Base-by-base conservation (phyloP, 2,797 vertebrate genomes). In the Sebastolobus altivelis region DNA sequence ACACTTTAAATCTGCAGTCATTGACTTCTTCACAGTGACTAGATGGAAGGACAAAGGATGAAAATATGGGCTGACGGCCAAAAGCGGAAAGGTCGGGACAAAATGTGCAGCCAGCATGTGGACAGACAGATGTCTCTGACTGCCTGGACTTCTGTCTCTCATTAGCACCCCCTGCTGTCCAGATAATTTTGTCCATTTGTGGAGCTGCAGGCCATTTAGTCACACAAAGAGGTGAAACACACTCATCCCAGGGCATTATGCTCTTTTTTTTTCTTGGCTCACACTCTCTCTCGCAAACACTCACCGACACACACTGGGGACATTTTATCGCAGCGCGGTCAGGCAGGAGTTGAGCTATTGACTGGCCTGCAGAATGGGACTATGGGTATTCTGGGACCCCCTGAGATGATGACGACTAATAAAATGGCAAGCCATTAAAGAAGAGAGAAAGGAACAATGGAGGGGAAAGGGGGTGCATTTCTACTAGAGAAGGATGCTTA, bases 31-130 rank as follows among this genome's bases (percentile, higher is more conserved):
- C 12, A 55, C 46, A 55, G 37, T 65, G 69, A 69, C 58, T 54
- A 38, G 40, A 29, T 59, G 40, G 43, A 37, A 49, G 80, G 71
- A 61, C 38, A 25, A 43, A 65, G 27, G 77, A 71, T 61, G 72
- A 70, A 78, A 81, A 84, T 27, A 49, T 58, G 58, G 84, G 77
- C 75, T 55, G 78, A 69, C 33, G 11, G 69, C 89, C 88, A 83
- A 62, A 83, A 74, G 52, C 62, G 27, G 67, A 85, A 86, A 89
- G 88, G 87, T 90, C 84, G 75, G 91, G 75, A 90, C 88, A 87
- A 83, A 87, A 87, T 87, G 86, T 91, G 86, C 87, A 85, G 83
- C 86, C 83, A 71, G 77, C 65, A 71, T 80, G 82, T 68, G 85
- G 83, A 75, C 77, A 67, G 80, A 77, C 88, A 72, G 79, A 81